Conservation (phyloP, 2,888 invertebrate species). For the Drosophila nr. perissopoda region DNA sequence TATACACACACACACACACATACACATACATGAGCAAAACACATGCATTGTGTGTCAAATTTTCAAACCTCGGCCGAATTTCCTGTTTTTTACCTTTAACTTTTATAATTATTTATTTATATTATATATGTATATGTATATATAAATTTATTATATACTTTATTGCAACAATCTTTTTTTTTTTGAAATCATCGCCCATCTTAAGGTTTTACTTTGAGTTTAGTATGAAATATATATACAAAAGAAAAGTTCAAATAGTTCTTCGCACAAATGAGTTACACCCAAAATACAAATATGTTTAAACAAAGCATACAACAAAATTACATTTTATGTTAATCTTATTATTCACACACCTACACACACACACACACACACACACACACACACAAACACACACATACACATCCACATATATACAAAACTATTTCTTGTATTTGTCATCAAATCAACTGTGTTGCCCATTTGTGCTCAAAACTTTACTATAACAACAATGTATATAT, state of each 20-base stretch:
- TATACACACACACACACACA: conserved; percentile 27
- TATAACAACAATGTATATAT: conserved; percentile 19
- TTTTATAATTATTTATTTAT: conserved; percentile 50
- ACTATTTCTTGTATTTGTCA: conserved; percentile 44
- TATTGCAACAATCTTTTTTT: conserved; percentile 16
- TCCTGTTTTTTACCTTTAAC: conserved; percentile 77
- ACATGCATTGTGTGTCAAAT: conserved; percentile 58
- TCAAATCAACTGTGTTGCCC: conserved; percentile 41
- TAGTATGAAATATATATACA: conserved; percentile 18
- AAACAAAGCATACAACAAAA: conserved; percentile 1
- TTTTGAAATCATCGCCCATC: conserved; percentile 15
- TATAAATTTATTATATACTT: conserved; percentile 41
- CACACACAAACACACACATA: conserved; percentile 14
- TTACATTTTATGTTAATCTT: conserved; percentile 18
- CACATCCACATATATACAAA: conserved; percentile 11
- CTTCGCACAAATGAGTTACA: conserved; percentile 81
- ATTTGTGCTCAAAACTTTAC: conserved; percentile 40
- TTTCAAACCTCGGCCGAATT: conserved; percentile 84
- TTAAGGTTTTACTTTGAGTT: conserved; percentile 40
- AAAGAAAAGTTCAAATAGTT: conserved; percentile 26
- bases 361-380: conserved; percentile 14
- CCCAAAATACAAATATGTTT: conserved; percentile 65
- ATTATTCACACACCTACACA: conserved; percentile 15
- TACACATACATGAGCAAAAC: conserved; percentile 6
- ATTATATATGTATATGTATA: conserved; percentile 30